Percentiles rank a stretch among this genome's conserved stretches.
phyloP scores from a whole-genome alignment of 2,888 invertebrate species.

The Tillus elongatus region DNA sequence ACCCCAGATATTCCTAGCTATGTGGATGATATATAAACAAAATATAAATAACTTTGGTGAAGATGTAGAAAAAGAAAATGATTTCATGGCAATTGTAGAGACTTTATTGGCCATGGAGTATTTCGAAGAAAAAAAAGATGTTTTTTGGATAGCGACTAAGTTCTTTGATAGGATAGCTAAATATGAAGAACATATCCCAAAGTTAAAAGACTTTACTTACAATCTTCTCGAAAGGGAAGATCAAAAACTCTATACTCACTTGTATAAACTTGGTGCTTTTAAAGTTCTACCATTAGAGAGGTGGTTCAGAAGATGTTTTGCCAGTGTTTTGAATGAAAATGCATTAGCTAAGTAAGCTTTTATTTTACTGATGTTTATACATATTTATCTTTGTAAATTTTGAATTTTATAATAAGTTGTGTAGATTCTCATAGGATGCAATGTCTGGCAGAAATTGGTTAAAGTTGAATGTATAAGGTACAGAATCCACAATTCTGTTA shows the following conservation, averaged over 20 bases:
- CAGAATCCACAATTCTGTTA: no score
- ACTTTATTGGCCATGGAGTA: slow-evolving; percentile 63
- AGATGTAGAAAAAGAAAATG: slow-evolving; percentile 22
- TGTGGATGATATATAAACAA: slow-evolving; percentile 75
- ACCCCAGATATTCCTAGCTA: slow-evolving; percentile 59
- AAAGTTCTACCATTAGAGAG: slow-evolving; percentile 58
- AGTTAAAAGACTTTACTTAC: slow-evolving; percentile 57
- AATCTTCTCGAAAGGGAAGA: slow-evolving; percentile 71
- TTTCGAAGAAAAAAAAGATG: slow-evolving; percentile 65
- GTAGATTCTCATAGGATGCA: no score
- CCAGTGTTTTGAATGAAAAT: slow-evolving; percentile 67
- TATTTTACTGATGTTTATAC: no score
- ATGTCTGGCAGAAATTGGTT: no score
- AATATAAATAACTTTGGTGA: slow-evolving; percentile 42
- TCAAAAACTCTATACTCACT: slow-evolving; percentile 56
- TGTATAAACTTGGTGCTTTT: slow-evolving; percentile 55
- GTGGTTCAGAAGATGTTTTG: slow-evolving; percentile 80
- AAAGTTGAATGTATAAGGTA: no score
- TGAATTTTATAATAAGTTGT: no score
- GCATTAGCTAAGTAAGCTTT: slow-evolving; percentile 74
- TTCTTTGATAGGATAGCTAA: slow-evolving; percentile 61
- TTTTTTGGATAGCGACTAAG: slow-evolving; percentile 74
- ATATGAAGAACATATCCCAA: slow-evolving; percentile 55
- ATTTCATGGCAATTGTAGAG: slow-evolving; percentile 47
- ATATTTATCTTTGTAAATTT: no score